phyloP scores from a whole-genome alignment of 2,113 vertebrate species.

The Craseonycteris thonglongyai region DNA sequence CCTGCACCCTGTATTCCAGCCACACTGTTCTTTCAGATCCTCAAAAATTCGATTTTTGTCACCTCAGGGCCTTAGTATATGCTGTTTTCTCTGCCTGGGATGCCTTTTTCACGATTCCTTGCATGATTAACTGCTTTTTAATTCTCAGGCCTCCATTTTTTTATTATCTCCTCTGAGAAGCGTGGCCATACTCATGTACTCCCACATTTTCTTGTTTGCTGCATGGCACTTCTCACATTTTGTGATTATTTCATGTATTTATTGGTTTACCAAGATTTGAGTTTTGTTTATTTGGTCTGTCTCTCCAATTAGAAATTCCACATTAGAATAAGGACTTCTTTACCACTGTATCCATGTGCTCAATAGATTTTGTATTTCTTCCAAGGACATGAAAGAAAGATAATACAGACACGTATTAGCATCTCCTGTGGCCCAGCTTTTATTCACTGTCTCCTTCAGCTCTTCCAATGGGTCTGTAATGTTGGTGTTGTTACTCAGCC shows the following conservation, averaged over 20 bases:
- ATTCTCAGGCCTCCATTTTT: background rate
- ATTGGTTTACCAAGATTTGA: background rate
- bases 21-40: background rate
- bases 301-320: background rate
- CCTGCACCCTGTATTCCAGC: background rate
- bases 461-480: background rate
- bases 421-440: background rate
- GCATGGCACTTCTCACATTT: background rate
- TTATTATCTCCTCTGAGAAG: background rate
- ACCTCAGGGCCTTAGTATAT: background rate
- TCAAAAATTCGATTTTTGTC: background rate
- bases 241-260: background rate
- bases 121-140: background rate
- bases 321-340: background rate
- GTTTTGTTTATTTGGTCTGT: background rate
- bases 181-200: background rate
- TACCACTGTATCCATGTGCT: background rate
- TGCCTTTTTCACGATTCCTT: background rate
- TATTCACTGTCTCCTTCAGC: background rate
- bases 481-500: background rate
- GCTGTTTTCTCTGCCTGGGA: background rate
- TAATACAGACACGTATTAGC: rapidly evolving
- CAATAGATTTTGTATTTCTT: background rate
- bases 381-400: rapidly evolving
- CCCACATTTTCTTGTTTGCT: background rate